Evolutionary conservation across 2,888 invertebrate genomes (phyloP), one percentile per base, ranked within the genome.

Genomic region (Oscheius myriophilus): DNA sequence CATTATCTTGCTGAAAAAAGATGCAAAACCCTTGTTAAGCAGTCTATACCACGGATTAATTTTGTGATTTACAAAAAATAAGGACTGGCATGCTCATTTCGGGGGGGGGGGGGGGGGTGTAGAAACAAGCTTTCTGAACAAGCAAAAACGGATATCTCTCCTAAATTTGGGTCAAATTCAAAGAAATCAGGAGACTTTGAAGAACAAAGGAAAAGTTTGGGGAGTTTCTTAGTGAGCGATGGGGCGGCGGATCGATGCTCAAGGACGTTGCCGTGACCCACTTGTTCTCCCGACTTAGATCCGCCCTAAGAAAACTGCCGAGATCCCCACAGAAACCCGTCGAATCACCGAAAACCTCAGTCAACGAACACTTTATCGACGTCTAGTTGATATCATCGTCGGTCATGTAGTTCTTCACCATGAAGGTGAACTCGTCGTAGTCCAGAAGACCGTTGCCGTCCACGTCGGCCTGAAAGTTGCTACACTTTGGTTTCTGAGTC

Each of bases 371-470:
- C 33, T 33, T 33, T 33, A 33, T 33, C 33, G 33, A 33, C 33
- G 33, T 33, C 33, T 33, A 33, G 33, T 33, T 33, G 43, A 85
- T 79, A 70, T 85, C 85, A 26, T 86, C 85, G 64, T 85, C 85
- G 16, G 80, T 82, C 70, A 86, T 72, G 62, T 85, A 85, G 58
- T 83, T 86, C 55, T 80, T 78, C 57, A 84, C 83, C 78, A 85
- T 80, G 67, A 80, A 83, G n/a, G 80, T 71, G 73, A 85, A 86
- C 72, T 85, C 85, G 71, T 86, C 84, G 64, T 76, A 84, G 67
- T 86, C 85, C 39, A 85, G 82, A 23, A 85, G 75, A 7, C 85
- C 84, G 66, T 85, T 85, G 59, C 80, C 79, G 67, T 85, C 85
- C 1, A 85, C 84, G 67, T 85, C 85, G 0, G 76, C 77, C 77